Conservation (phyloP, 2,797 vertebrate species). For the Thalassophryne amazonica region DNA sequence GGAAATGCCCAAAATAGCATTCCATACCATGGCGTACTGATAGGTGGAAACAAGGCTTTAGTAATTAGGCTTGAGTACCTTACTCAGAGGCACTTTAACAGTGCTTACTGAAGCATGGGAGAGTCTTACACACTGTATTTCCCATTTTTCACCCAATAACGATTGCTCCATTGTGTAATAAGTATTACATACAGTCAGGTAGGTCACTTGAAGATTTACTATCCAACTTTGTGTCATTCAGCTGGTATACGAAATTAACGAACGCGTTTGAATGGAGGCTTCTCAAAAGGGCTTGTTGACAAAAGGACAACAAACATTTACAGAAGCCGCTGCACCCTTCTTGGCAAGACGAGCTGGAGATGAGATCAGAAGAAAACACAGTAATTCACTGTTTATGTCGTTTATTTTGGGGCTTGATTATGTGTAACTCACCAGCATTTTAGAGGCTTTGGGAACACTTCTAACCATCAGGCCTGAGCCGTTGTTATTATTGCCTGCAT, state of each 20-base stretch:
- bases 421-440: slow-evolving; percentile 56
- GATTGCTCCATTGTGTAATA: background rate
- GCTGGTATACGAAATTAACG: slow-evolving; percentile 41
- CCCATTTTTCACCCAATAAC: background rate
- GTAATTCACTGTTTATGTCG: slow-evolving; percentile 64
- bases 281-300: slow-evolving; percentile 54
- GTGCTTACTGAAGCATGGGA: background rate
- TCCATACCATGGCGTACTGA: too few species aligned
- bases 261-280: slow-evolving; percentile 30
- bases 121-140: background rate
- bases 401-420: slow-evolving; percentile 66
- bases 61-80: background rate
- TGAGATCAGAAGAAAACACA: slow-evolving; percentile 62
- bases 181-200: slow-evolving; percentile 2
- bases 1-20: too few species aligned
- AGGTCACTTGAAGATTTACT: slow-evolving; percentile 21
- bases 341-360: slow-evolving; percentile 49
- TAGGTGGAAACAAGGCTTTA: too few species aligned
- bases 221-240: slow-evolving; percentile 28
- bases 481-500: slow-evolving; percentile 75
- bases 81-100: slow-evolving; percentile 6
- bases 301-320: slow-evolving; percentile 76
- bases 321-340: slow-evolving; percentile 64
- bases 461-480: slow-evolving; percentile 41
- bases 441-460: slow-evolving; percentile 58